Evolutionary conservation across 2,797 vertebrate species (phyloP), one percentile per base, ranked within the genome.

Genomic region (Eidolon dupreanum): DNA sequence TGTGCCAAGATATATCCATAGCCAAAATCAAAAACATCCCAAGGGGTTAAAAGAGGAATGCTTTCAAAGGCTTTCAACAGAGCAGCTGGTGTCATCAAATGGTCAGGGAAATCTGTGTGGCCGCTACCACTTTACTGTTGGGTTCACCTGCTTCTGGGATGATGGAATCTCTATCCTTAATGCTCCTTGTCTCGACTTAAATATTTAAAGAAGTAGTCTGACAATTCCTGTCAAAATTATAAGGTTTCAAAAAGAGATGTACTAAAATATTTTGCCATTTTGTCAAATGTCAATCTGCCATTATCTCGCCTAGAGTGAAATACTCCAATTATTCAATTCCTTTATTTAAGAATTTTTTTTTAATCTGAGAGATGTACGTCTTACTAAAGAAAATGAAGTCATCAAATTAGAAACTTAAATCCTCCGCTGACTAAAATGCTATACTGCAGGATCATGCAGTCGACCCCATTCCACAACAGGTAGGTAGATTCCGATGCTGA

Each of bases 71-170:
- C 36, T 90, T 68, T 43, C 6, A 46, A 16, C 8, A 68, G 43
- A 94, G 55, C 85, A 93, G 46, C 68, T 94, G 84, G 55, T 90
- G 28, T 90, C 75, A 73, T 70, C 28, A 17, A 73, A 57, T 22
- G 61, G 55, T 49, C 74, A 89, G n/a, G 53, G 66, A 78, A 33
- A 33, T 68, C 77, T 4, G 13, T 4, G 1, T 13, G 8, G 16
- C 49, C 5, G 4, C 46, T 31, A 8, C 8, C 5, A 16, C 33
- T 70, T 41, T 22, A 33, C n/a, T 8, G 13, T 31, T 36, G 36
- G 8, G 11, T 13, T 88, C 77, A 65, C 66, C 66, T 95, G 63
- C 82, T 49, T 22, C 17, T 12, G 1, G 19, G 20, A 24, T 59
- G 46, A 55, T 13, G 31, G 1, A n/a, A 17, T 82, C 43, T n/a